Evolutionary conservation across 2,888 invertebrate species (phyloP), one percentile per base, ranked within the genome.

Genomic region (Ischnus inquisitorius): DNA sequence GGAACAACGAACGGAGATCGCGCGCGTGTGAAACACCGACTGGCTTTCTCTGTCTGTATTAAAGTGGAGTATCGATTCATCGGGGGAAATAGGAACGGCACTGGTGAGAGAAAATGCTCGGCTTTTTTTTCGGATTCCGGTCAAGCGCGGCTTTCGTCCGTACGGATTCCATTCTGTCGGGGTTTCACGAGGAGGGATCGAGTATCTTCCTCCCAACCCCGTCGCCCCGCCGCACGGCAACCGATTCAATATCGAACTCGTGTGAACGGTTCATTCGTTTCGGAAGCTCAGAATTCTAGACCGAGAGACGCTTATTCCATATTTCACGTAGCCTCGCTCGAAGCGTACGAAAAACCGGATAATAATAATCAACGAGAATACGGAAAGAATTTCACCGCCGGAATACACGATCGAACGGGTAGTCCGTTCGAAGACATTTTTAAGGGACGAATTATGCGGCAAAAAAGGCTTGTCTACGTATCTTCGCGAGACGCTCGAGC

Each of bases 141-240:
- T 91, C 91, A 91, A 92, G 91, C 91, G 90, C 88, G 91, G 91
- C 90, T 90, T 92, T 92, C 90, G 91, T 89, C 89, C 88, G 64
- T 65, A 71, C 62, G 81, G 82, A 82, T 82, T 82, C 60, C 82
- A 77, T 82, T 83, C 79, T 64, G 72, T 79, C 79, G 83, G 69
- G 54, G 83, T 83, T 89, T 87, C 88, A 86, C 86, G 88, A 90
- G 69, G 41, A 79, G 54, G 74, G 79, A 90, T 90, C 90, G 88
- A 91, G 89, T 22, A 54, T 34, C 34, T 34, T 34, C 34, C 34
- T 6, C 34, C 5, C 34, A 34, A 34, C 6, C 4, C 34, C 34
- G n/a, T 34, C 34, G 5, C 54, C 22, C 90, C 86, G 89, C 85
- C 43, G 85, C 54, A 60, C 79, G 76, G 83, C 82, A 76, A 67